Evolutionary conservation across 2,113 vertebrate genomes (phyloP).

Genomic region (Bagarius yarrelli): DNA sequence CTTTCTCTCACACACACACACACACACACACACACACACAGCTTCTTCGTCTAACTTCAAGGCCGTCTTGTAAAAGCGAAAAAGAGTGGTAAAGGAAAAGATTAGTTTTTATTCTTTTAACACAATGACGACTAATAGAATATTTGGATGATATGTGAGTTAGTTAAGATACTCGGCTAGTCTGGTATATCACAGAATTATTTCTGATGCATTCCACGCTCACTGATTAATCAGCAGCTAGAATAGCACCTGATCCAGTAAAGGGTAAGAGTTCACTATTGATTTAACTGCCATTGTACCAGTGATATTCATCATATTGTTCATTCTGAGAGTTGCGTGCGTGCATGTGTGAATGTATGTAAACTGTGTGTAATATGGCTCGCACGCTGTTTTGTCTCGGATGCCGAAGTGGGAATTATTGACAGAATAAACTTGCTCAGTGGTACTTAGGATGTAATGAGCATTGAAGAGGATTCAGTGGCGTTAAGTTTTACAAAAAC

Average conservation of each 20-base stretch:
- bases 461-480: not conserved
- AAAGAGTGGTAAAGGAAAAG: not conserved
- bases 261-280: not conserved
- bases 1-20: not conserved
- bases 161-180: not conserved
- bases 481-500: not conserved
- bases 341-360: not conserved
- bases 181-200: no score
- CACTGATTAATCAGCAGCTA: not conserved
- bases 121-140: not conserved
- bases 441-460: not conserved
- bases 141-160: not conserved
- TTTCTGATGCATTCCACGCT: not conserved
- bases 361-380: not conserved
- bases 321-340: not conserved
- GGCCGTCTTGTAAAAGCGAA: constrained; percentile 31
- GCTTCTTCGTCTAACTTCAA: constrained; percentile 35
- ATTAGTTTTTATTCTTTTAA: not conserved
- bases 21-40: not conserved
- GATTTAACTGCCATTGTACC: not conserved
- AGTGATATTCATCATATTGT: not conserved
- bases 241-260: not conserved
- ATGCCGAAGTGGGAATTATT: not conserved
- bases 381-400: not conserved
- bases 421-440: not conserved